Percentiles rank a stretch among this genome's conserved stretches.
These are phyloP conservation scores for Procavia capensis DNA, from an alignment of 2,113 vertebrate species.

Conservation along the genomic window DNA sequence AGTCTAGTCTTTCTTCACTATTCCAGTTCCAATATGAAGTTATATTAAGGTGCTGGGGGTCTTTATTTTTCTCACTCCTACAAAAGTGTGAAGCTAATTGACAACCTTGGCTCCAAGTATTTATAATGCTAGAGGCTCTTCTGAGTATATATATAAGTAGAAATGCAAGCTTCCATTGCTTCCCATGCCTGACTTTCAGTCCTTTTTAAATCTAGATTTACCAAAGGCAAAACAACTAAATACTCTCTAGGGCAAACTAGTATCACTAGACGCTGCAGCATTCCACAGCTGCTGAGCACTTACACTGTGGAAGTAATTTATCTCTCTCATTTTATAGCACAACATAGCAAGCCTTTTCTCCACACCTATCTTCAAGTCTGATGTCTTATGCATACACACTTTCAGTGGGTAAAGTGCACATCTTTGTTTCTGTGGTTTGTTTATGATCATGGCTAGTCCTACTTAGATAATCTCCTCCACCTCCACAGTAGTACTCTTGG, in stretches of 20 bases:
- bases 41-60: background rate
- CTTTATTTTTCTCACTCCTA: background rate
- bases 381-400: constrained; percentile 31
- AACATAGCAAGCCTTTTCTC: background rate
- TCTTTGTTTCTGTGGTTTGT: constrained; percentile 70
- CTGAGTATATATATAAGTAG: background rate
- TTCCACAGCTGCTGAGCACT: background rate
- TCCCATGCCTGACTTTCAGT: background rate
- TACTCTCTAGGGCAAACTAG: background rate
- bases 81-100: background rate
- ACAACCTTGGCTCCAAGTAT: background rate
- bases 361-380: background rate
- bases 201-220: background rate
- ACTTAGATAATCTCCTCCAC: constrained; percentile 80
- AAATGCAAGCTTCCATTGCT: background rate
- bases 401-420: constrained; percentile 35
- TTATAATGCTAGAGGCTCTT: background rate
- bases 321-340: constrained; percentile 54
- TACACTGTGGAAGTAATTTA: background rate
- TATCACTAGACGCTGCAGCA: background rate
- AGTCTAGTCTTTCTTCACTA: background rate
- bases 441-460: constrained; percentile 80
- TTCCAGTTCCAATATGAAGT: background rate
- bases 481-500: constrained; percentile 79
- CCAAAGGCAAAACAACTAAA: constrained; percentile 26